Conservation (phyloP, 2,113 vertebrate genomes). For the Ariopsis seemanni region DNA sequence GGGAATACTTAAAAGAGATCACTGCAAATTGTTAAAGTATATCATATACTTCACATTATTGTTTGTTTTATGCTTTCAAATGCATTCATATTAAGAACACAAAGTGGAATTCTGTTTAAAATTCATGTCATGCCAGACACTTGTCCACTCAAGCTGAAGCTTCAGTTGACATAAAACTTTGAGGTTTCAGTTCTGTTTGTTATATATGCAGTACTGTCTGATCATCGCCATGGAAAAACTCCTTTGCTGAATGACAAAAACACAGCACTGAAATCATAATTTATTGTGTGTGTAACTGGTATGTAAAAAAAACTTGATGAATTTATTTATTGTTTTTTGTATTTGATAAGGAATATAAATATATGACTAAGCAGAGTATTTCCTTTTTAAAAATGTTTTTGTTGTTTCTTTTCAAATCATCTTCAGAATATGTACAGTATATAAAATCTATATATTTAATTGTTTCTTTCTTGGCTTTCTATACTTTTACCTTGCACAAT, state of each 20-base stretch:
- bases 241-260: conserved; percentile 68
- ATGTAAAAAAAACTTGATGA: conserved; percentile 89
- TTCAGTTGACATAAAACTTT: background rate
- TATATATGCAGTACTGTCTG: conserved; percentile 54
- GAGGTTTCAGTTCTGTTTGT: conserved; percentile 12
- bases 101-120: background rate
- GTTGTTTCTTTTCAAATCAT: conserved; percentile 64
- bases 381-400: conserved; percentile 70
- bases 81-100: background rate
- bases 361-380: conserved; percentile 73
- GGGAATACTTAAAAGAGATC: background rate
- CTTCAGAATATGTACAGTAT: conserved; percentile 76
- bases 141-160: background rate
- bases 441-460: conserved; percentile 70
- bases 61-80: background rate
- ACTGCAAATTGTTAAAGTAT: background rate
- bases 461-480: conserved; percentile 41
- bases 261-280: conserved; percentile 99
- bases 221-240: conserved; percentile 59
- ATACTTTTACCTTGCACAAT: conserved; percentile 42
- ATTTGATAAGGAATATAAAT: conserved; percentile 88
- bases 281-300: conserved; percentile 98
- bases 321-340: conserved; percentile 93
- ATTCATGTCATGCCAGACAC: background rate
- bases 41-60: background rate